Percentiles rank a stretch among this genome's conserved stretches.
Conservation (phyloP, 2,113 vertebrate genomes). For the Tretioscincus oriximinensis region DNA sequence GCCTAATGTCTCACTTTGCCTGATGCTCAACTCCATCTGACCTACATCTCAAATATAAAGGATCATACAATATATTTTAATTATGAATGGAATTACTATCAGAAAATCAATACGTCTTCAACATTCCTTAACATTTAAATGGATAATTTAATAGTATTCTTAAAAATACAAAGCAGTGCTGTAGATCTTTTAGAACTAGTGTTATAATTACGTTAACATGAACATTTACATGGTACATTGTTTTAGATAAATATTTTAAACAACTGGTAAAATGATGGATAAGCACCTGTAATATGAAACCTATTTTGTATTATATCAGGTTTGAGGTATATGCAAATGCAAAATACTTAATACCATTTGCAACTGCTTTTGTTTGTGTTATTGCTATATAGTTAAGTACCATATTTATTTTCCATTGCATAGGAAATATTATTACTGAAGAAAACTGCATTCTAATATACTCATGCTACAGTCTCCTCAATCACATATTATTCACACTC, state of each 20-base stretch:
- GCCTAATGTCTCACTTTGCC: no score
- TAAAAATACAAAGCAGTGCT: not conserved
- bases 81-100: conserved; percentile 18
- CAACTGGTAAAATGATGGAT: conserved; percentile 8
- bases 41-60: no score
- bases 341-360: not conserved
- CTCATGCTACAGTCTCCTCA: not conserved
- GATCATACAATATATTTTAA: conserved; percentile 8
- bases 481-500: not conserved
- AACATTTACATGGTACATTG: not conserved
- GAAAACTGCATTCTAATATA: not conserved
- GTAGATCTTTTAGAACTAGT: conserved; percentile 15
- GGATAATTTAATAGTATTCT: not conserved
- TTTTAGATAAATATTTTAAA: conserved; percentile 28
- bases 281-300: not conserved
- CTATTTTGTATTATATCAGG: conserved; percentile 1
- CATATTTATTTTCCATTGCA: not conserved
- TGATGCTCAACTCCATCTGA: no score
- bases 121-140: not conserved
- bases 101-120: conserved; percentile 26
- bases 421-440: not conserved
- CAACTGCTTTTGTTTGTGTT: not conserved
- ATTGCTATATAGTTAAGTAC: not conserved
- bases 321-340: not conserved
- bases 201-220: conserved; percentile 10